Evolutionary conservation across 2,888 invertebrate genomes (phyloP).

Genomic region (Eupsilia transversa): DNA sequence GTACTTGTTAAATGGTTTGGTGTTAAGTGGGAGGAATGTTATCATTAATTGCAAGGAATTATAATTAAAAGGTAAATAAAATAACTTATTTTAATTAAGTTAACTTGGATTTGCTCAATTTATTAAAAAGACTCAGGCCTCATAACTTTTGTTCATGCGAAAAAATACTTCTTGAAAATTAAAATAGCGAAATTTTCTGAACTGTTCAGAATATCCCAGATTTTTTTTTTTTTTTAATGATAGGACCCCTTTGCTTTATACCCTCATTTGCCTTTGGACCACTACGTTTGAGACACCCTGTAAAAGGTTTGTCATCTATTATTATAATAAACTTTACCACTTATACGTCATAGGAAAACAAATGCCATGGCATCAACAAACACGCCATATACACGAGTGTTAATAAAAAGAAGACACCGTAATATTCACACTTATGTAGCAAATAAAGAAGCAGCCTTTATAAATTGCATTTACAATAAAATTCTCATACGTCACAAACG

Average conservation of each 20-base stretch:
- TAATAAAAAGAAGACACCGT: neutral
- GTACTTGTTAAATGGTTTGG: neutral
- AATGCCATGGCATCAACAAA: too few species aligned
- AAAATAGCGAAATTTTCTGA: too few species aligned
- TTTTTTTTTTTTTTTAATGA: too few species aligned
- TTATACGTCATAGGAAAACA: neutral
- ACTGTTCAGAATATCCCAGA: too few species aligned
- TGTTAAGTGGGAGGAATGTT: neutral
- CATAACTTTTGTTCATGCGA: neutral
- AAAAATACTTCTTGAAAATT: too few species aligned
- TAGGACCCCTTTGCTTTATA: too few species aligned
- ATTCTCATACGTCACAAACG: neutral
- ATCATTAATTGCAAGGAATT: neutral
- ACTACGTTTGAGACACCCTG: too few species aligned
- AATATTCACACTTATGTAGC: neutral
- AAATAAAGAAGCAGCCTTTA: neutral
- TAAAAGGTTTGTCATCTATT: too few species aligned
- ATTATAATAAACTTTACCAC: too few species aligned
- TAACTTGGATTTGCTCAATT: neutral
- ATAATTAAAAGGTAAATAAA: neutral
- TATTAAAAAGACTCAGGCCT: too few species aligned
- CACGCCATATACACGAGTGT: neutral
- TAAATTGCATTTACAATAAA: neutral
- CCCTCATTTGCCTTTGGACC: too few species aligned
- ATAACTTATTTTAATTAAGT: neutral